Evolutionary conservation across 2,797 vertebrate species (phyloP), one percentile per base, ranked within the genome.

Genomic region (Naso thynnoides): DNA sequence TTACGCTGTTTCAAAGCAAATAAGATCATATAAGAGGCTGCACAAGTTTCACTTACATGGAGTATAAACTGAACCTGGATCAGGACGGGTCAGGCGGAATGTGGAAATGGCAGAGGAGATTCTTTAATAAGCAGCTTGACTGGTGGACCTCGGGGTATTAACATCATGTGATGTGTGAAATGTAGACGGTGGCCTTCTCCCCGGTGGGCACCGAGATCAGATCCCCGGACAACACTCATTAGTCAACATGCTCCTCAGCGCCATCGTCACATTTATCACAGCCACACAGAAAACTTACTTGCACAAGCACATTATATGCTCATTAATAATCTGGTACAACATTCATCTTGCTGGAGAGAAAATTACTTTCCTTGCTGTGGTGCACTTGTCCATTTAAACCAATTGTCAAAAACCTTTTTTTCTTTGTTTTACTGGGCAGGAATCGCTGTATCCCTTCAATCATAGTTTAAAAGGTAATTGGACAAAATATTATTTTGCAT

Each of bases 301-400:
- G 95, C 96, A 96, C 95, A 95, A 95, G 92, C 95, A 91, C 77
- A 86, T 90, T 94, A 93, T 94, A 93, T 94, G 95, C 96, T 96
- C 96, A 95, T 96, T 97, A 98, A 96, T 96, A 95, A 95, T 94
- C 90, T 92, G 86, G 81, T 82, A 92, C 89, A 68, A 94, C 94
- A 97, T 98, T 96, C 95, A 96, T 98, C 97, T 97, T 95, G 86
- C 89, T 68, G 72, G 87, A 82, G 86, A 68, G 82, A 90, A 95
- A 96, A 96, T 98, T 94, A 96, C 96, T 97, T 94, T 93, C 92
- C 92, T 85, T 93, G 94, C 90, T 91, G 92, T 93, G 93, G 89
- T 91, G 93, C 95, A 95, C 95, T 96, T 96, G 95, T 96, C 96
- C 95, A 96, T 96, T 96, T 96, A 95, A 95, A 95, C 95, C 81